Evolutionary conservation across 2,888 invertebrate genomes (phyloP).

Genomic region (Abscondita cerata): DNA sequence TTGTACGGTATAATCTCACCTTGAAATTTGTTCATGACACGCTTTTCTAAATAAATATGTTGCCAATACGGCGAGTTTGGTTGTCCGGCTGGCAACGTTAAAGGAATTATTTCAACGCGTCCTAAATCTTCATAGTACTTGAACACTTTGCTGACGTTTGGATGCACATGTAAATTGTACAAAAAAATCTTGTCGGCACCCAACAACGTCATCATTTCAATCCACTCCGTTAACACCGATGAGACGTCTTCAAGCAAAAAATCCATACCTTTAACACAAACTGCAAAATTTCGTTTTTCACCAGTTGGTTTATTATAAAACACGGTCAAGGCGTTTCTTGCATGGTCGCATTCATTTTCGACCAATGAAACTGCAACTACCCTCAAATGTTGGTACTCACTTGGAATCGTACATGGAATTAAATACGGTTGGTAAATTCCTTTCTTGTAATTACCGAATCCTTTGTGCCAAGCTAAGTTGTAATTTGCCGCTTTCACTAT

Average conservation of each 20-base stretch:
- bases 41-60: slow-evolving; percentile 82
- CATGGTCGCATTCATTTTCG: slow-evolving; percentile 80
- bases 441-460: slow-evolving; percentile 88
- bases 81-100: slow-evolving; percentile 83
- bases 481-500: slow-evolving; percentile 80
- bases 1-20: slow-evolving; percentile 93
- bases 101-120: slow-evolving; percentile 72
- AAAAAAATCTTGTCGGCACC: slow-evolving; percentile 89
- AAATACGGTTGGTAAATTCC: slow-evolving; percentile 85
- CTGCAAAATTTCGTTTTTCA: slow-evolving; percentile 77
- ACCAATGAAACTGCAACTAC: slow-evolving; percentile 84
- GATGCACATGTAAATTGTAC: slow-evolving; percentile 86
- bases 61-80: slow-evolving; percentile 84
- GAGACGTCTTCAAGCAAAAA: slow-evolving; percentile 86
- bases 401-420: slow-evolving; percentile 83
- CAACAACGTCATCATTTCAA: slow-evolving; percentile 79
- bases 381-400: slow-evolving; percentile 68
- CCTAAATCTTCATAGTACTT: slow-evolving; percentile 44
- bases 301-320: slow-evolving; percentile 75
- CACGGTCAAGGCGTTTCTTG: slow-evolving; percentile 79
- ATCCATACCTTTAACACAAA: slow-evolving; percentile 90
- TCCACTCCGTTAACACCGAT: slow-evolving; percentile 87
- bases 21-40: slow-evolving; percentile 86
- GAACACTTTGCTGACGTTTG: slow-evolving; percentile 81
- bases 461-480: slow-evolving; percentile 86